phyloP scores from a whole-genome alignment of 2,113 vertebrate species.

The Campylomormyrus tamandua region DNA sequence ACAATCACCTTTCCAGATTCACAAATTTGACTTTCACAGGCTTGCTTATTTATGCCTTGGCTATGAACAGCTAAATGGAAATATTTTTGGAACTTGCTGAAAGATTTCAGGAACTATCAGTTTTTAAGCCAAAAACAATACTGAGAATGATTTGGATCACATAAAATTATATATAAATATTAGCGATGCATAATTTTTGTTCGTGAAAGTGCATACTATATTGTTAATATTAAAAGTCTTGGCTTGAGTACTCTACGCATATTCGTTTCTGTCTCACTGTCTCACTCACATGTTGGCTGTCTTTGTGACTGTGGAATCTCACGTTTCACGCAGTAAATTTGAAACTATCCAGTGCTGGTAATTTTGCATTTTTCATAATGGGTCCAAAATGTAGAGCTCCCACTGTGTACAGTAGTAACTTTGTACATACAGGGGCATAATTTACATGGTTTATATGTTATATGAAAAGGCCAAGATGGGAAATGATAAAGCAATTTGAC shows the following conservation, averaged over 20 bases:
- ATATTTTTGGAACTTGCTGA: neutral
- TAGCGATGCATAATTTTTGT: neutral
- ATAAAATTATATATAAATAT: neutral
- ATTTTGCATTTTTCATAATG: neutral
- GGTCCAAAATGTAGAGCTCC: neutral
- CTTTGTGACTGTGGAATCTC: neutral
- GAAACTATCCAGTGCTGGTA: neutral
- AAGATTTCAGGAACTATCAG: neutral
- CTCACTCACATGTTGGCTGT: neutral
- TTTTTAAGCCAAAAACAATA: neutral
- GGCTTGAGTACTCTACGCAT: neutral
- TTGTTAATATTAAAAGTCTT: neutral
- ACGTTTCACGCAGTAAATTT: neutral
- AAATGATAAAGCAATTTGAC: neutral
- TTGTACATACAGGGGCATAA: neutral
- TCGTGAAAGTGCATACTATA: neutral
- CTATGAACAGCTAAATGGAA: neutral
- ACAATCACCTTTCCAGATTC: neutral
- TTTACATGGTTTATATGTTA: neutral
- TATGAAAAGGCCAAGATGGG: neutral
- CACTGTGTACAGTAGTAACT: neutral
- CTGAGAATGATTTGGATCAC: neutral
- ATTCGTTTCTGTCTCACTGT: neutral
- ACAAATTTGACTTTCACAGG: neutral
- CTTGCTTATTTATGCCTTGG: neutral